A percentile compares a stretch with the other conserved stretches of the same genome.
These are phyloP conservation scores for Drosophila miranda DNA, from an alignment of 1,140 invertebrate species.

Conservation along the genomic window DNA sequence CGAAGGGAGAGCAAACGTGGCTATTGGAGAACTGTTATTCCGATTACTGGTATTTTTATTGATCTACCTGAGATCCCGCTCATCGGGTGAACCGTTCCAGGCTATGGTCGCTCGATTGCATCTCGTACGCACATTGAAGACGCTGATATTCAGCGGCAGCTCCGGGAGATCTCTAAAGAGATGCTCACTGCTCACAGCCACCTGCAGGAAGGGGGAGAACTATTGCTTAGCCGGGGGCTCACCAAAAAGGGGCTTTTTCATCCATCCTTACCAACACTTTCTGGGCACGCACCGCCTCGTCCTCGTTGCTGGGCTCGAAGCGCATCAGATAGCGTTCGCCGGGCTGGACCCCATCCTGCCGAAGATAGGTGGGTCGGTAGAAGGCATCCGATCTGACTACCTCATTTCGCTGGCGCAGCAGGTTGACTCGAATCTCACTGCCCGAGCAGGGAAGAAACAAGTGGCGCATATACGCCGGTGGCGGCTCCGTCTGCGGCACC, in stretches of 20 bases:
- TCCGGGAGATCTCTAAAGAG: conserved; percentile 69
- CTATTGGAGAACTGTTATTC: too few species aligned
- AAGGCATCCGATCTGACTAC: conserved; percentile 55
- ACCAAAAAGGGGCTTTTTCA: not conserved
- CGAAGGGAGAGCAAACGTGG: not conserved
- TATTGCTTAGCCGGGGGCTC: not conserved
- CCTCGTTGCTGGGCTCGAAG: conserved; percentile 75
- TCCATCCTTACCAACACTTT: conserved; percentile 64
- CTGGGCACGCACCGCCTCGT: conserved; percentile 73
- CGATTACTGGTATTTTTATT: not conserved
- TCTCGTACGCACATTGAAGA: conserved; percentile 68
- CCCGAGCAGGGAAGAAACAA: conserved; percentile 72
- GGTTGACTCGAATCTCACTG: conserved; percentile 69
- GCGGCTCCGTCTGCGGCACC: conserved; percentile 52
- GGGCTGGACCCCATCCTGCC: conserved; percentile 47
- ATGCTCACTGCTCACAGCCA: conserved; percentile 66
- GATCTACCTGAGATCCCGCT: conserved; percentile 65
- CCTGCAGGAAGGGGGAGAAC: conserved; percentile 30
- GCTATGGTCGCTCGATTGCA: conserved; percentile 73
- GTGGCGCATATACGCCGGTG: conserved; percentile 52
- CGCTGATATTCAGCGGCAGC: conserved; percentile 70
- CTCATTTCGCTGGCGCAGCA: conserved; percentile 52
- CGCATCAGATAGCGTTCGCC: conserved; percentile 71
- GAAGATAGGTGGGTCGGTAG: conserved; percentile 72
- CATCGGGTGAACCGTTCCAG: conserved; percentile 78